Evolutionary conservation across 2,113 vertebrate genomes (phyloP).

Genomic region (Uria lomvia): DNA sequence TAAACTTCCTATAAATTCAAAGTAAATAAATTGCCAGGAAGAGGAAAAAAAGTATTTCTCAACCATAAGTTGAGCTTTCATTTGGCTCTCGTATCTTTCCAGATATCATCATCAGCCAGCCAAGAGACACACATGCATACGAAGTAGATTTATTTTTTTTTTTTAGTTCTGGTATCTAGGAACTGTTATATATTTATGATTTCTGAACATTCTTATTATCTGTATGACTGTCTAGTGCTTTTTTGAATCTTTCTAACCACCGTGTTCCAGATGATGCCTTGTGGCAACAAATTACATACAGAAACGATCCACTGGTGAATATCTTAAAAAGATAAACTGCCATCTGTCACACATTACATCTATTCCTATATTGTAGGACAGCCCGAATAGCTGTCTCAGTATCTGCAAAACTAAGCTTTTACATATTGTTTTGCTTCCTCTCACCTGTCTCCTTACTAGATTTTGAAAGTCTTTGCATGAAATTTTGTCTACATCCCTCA

Average conservation of each 20-base stretch:
- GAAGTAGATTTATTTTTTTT: background rate
- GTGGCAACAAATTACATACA: background rate
- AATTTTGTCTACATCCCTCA: background rate
- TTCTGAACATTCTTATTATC: background rate
- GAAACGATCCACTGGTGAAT: background rate
- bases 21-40: background rate
- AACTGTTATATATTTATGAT: background rate
- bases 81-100: background rate
- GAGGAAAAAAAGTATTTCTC: background rate
- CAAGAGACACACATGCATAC: background rate
- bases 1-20: background rate
- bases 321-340: background rate
- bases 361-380: background rate
- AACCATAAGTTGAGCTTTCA: background rate
- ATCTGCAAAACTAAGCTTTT: background rate
- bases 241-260: background rate
- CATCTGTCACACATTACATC: background rate
- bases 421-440: background rate
- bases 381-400: background rate
- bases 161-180: background rate
- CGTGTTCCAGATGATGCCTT: background rate
- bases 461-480: background rate
- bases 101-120: background rate
- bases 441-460: background rate
- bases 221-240: background rate